Evolutionary conservation across 2,797 vertebrate genomes (phyloP).

Genomic region (Neopelma chrysocephalum): DNA sequence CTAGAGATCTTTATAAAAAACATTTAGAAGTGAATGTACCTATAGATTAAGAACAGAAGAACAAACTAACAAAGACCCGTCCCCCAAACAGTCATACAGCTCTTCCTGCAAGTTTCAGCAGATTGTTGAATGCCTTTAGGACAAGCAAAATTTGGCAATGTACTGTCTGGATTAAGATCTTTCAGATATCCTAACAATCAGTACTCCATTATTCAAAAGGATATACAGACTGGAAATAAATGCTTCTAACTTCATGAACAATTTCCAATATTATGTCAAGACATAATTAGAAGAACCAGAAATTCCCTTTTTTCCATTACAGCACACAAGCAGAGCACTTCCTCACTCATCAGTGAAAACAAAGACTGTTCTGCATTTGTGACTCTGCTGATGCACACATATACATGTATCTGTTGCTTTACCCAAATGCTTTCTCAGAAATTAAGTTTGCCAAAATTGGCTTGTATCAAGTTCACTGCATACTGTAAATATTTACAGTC

Average conservation of each 20-base stretch:
- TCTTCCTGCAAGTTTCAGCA: background rate
- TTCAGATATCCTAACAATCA: background rate
- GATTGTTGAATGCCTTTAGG: background rate
- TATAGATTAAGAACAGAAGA: background rate
- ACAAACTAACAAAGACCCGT: background rate
- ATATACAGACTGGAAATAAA: background rate
- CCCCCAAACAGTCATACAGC: background rate
- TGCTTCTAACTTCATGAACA: background rate
- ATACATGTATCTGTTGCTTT: background rate
- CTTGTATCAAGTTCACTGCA: background rate
- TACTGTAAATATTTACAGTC: background rate
- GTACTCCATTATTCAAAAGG: background rate
- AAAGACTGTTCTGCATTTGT: background rate
- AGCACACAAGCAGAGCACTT: background rate
- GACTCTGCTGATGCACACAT: background rate
- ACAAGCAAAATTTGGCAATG: background rate
- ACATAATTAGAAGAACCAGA: background rate
- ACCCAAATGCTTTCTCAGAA: background rate
- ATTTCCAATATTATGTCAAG: background rate
- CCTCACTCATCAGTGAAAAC: background rate
- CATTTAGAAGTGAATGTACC: fast-evolving
- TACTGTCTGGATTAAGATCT: background rate
- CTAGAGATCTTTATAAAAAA: background rate
- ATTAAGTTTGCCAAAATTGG: background rate
- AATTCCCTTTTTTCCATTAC: background rate